phyloP scores from a whole-genome alignment of 2,888 invertebrate genomes.

The Lithophane ornitopus region DNA sequence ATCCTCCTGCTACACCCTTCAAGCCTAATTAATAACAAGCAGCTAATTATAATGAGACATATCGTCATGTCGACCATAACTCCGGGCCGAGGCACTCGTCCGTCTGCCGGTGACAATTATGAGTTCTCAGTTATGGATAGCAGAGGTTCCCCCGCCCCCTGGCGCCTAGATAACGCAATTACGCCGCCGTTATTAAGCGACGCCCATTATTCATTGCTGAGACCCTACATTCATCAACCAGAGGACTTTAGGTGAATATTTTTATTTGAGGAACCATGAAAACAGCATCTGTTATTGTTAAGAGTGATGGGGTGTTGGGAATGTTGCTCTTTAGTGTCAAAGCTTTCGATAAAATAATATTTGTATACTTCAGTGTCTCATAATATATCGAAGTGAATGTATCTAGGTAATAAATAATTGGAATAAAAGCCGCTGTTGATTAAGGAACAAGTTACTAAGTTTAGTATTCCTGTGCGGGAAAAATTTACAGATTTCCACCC shows the following conservation, averaged over 20 bases:
- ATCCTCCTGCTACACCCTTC: not conserved
- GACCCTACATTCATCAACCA: conserved; percentile 79
- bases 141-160: conserved; percentile 78
- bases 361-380: not conserved
- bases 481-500: not conserved
- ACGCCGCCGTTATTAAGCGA: conserved; percentile 86
- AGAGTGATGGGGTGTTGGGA: conserved; percentile 56
- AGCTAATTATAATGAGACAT: conserved; percentile 56
- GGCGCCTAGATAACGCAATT: conserved; percentile 88
- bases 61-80: conserved; percentile 68
- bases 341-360: conserved; percentile 31
- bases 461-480: not conserved
- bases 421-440: not conserved
- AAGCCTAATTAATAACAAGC: conserved; percentile 16
- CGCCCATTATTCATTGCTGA: conserved; percentile 86
- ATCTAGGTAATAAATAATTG: not conserved
- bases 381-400: not conserved
- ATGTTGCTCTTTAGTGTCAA: conserved; percentile 52
- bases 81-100: conserved; percentile 47
- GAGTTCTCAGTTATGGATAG: conserved; percentile 85
- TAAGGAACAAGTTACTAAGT: not conserved
- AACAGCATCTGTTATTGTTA: conserved; percentile 67
- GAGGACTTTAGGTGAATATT: conserved; percentile 67
- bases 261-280: conserved; percentile 69
- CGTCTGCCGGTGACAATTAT: conserved; percentile 86